A percentile compares a stretch with the other conserved stretches of the same genome.
phyloP scores from a whole-genome alignment of 2,797 vertebrate species.

The Streptopelia turtur region DNA sequence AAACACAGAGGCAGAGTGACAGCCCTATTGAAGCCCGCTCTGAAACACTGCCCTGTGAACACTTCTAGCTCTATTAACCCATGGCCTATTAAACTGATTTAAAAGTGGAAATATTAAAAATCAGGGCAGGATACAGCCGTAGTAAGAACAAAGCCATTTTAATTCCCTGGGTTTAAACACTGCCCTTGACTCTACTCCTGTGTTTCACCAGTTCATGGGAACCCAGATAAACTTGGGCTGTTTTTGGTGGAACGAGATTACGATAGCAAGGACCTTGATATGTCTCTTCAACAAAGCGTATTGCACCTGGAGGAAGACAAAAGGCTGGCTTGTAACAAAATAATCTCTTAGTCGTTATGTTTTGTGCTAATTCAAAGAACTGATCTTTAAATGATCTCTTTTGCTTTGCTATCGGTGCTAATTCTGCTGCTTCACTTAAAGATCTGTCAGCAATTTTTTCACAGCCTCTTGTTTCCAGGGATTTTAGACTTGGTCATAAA shows the following conservation, averaged over 20 bases:
- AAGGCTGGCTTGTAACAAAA: conserved; percentile 16
- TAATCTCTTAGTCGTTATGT: background rate
- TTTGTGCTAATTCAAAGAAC: background rate
- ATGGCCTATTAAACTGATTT: background rate
- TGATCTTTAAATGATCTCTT: conserved; percentile 16
- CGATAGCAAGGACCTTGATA: conserved; percentile 53
- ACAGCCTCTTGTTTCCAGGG: conserved; percentile 30
- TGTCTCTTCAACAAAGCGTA: conserved; percentile 33
- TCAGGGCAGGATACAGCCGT: rapidly evolving
- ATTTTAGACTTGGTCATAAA: conserved; percentile 45
- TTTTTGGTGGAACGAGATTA: conserved; percentile 39
- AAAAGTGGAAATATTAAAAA: background rate
- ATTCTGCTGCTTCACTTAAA: conserved; percentile 8
- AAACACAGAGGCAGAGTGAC: rapidly evolving
- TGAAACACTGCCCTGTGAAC: rapidly evolving
- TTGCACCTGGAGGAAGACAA: conserved; percentile 59
- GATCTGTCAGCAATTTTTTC: conserved; percentile 45
- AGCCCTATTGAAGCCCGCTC: rapidly evolving
- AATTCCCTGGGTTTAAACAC: background rate
- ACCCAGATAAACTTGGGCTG: conserved; percentile 60
- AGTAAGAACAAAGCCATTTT: background rate
- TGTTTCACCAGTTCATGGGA: conserved; percentile 3
- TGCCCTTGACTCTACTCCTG: background rate
- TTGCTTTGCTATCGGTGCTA: background rate
- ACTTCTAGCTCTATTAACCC: background rate